Conservation (phyloP, 2,113 vertebrate genomes). For the Spheniscus mendiculus region DNA sequence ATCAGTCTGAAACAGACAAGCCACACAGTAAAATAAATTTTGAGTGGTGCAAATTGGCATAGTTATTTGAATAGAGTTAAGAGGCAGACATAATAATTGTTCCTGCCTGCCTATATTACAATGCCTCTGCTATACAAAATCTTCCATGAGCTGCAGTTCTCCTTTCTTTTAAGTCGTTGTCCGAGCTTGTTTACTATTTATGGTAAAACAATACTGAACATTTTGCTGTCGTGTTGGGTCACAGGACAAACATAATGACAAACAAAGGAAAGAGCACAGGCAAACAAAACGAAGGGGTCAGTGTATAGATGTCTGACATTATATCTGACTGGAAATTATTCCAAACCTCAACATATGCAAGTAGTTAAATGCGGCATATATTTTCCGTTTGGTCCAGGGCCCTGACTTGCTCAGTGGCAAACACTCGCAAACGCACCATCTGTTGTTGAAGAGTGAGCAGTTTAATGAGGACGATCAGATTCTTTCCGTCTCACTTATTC, state of each 20-base stretch:
- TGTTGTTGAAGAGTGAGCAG: conserved; percentile 34
- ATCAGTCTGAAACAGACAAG: conserved; percentile 22
- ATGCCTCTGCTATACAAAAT: background rate
- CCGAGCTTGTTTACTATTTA: background rate
- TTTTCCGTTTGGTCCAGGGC: conserved; percentile 46
- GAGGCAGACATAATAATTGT: conserved; percentile 28
- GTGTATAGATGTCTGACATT: background rate
- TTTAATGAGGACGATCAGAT: conserved; percentile 44
- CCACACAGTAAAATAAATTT: background rate
- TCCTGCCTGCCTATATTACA: background rate
- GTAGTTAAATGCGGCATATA: conserved; percentile 22
- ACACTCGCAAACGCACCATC: conserved; percentile 9
- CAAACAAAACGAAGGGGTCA: background rate
- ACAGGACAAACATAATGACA: background rate
- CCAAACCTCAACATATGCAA: conserved; percentile 53
- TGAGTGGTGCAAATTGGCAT: conserved; percentile 9
- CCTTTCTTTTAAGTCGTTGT: background rate
- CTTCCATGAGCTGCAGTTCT: background rate
- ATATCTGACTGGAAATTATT: background rate
- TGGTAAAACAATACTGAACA: background rate
- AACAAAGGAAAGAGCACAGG: background rate
- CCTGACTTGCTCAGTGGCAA: conserved; percentile 21
- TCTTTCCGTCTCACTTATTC: conserved; percentile 23
- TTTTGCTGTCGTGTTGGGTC: background rate
- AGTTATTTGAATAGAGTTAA: background rate